Conservation (phyloP, 2,113 vertebrate species). For the Turdus rufiventris region DNA sequence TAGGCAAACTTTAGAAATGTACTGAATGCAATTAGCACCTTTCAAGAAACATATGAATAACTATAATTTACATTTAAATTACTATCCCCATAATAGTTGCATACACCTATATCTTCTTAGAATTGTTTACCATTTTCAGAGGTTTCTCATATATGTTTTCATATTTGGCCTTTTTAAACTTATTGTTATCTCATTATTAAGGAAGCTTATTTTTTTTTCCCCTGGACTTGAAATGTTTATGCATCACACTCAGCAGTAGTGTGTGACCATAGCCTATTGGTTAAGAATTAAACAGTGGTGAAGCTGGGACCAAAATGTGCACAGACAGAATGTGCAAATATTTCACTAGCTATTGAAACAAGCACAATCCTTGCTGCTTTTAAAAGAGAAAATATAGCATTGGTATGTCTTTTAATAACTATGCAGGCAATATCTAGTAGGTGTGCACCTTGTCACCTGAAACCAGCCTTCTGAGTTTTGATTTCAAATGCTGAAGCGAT, state of each 20-base stretch:
- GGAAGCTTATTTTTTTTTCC: neutral
- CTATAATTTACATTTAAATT: neutral
- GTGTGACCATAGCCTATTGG: neutral
- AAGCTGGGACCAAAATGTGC: neutral
- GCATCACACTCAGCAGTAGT: neutral
- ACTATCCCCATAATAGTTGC: neutral
- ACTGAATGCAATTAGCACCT: neutral
- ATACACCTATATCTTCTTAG: neutral
- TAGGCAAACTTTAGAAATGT: neutral
- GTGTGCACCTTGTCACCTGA: neutral
- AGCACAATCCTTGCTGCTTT: neutral
- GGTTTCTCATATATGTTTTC: neutral
- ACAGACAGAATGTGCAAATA: neutral
- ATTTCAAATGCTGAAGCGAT: neutral
- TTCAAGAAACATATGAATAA: neutral
- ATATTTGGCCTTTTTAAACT: neutral
- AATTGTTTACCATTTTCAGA: neutral
- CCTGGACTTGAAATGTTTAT: neutral
- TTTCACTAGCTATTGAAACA: neutral
- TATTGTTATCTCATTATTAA: neutral
- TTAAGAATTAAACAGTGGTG: neutral
- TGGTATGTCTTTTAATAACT: neutral
- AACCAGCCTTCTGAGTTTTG: neutral
- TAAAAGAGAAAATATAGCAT: neutral
- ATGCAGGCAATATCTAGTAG: neutral